Base-by-base conservation (phyloP, 2,113 vertebrate genomes). In the Heterochromis multidens region DNA sequence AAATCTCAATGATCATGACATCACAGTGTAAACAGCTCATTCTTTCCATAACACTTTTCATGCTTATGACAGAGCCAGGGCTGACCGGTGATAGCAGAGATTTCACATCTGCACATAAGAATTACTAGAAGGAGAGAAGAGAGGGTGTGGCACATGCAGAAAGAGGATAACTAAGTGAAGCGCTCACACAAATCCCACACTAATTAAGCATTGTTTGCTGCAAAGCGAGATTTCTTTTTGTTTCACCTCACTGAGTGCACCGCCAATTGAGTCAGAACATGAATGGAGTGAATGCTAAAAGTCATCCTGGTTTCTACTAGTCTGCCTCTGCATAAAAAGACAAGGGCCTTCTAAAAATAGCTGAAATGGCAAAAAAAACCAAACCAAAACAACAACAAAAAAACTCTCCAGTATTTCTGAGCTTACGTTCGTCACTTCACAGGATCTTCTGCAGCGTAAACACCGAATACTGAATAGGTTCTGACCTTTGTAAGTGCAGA, bases 211-310 rank as follows among this genome's bases (percentile, higher is more conserved):
- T 3, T 19, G 16, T 14, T 5, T 7, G 46, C 14, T 17, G 7
- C 49, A 7, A 14, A 5, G 43, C 2, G 46, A 7, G 43, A 31
- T 52, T 59, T 56, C 40, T 49, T 72, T 76, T 25, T 2, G 27
- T 65, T 80, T 3, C 63, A 33, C 74, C 1, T 84, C 57, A 14
- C 25, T 78, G 17, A 85, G 83, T 86, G 85, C 79, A 6, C 85
- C 67, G 29, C 19, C 17, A 1, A 33, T 6, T 74, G n/a, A 81
- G 63, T 88, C 83, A 62, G 19, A 82, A 67, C 72, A 60, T 10
- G 25, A 83, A 72, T 19, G 19, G 23, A 2, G 62, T 3, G 21
- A 46, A 40, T 83, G 58, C 19, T 10, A 78, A 70, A 54, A 0
- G 4, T 79, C 54, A 76, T 81, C 52, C 79, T 70, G 46, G 67